These are phyloP conservation scores for Cinclus mexicanus DNA, from an alignment of 2,113 vertebrate species.

Conservation along the genomic window DNA sequence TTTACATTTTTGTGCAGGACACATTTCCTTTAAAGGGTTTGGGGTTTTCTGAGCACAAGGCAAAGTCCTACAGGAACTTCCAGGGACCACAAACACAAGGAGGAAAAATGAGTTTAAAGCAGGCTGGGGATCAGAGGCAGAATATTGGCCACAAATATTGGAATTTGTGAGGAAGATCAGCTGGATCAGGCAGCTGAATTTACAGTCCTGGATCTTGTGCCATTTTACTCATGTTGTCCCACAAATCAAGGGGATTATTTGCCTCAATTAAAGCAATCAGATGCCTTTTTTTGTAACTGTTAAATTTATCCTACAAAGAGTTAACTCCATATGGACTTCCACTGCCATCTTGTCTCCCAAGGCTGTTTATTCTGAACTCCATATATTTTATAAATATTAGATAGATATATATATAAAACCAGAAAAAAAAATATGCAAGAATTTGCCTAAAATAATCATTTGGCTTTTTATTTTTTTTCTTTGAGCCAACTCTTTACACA, in stretches of 20 bases:
- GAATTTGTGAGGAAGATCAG: not conserved
- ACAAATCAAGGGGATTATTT: constrained; percentile 17
- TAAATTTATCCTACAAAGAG: not conserved
- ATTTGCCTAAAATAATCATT: not conserved
- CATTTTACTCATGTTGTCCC: not conserved
- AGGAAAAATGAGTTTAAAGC: not conserved
- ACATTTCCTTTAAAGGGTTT: not conserved
- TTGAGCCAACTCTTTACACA: not conserved
- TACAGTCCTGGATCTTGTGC: not conserved
- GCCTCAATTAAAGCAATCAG: not conserved
- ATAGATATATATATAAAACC: not conserved
- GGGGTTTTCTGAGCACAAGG: not conserved
- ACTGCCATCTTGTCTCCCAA: not conserved
- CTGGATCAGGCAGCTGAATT: not conserved
- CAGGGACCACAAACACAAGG: not conserved
- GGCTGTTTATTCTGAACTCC: not conserved
- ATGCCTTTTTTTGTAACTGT: not conserved
- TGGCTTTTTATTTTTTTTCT: not conserved
- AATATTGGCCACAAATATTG: not conserved
- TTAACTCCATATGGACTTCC: not conserved
- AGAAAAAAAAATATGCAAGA: not conserved
- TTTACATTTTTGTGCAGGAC: not conserved
- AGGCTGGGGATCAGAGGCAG: not conserved
- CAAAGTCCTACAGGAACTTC: not conserved
- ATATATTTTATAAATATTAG: not conserved